Base-by-base conservation (phyloP, 2,888 invertebrate genomes). In the Scaptomyza cyrtandrae region DNA sequence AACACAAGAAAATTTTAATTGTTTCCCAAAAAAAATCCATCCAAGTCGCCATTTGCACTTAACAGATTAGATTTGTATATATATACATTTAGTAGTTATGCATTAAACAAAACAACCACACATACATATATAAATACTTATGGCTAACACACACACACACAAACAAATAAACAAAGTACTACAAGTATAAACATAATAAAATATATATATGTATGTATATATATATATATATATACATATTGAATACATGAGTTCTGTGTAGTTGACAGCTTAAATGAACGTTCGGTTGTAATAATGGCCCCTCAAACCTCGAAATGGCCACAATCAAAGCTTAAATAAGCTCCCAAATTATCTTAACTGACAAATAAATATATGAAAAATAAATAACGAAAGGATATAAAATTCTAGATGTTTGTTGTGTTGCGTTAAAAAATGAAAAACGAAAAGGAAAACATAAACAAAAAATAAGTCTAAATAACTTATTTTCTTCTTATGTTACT, bases 11-110 rank as follows among this genome's bases (percentile, higher is more conserved):
- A 69, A 16, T 19, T 58, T 35, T 3, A 67, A 46, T 14, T 48
- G n/a, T 58, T 43, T 41, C 49, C 61, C 29, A 33, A 33, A 31
- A 46, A 24, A 75, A 82, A 59, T 80, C 87, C 81, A 81, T 81
- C 87, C 80, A 84, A 68, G 54, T 68, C 75, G 75, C 78, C 85
- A 71, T 61, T 80, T 78, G 80, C 80, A 84, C 85, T 80, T 68
- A 78, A 74, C 61, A 55, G 68, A 52, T 71, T 81, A 80, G 81
- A 86, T 81, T 75, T 77, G 80, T 77, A 86, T 68, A 81, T 80
- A 86, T 68, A 81, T 80, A 86, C 50, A 69, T 70, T 63, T 63
- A 70, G 45, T 63, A 70, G 43, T 41, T 45, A 19, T 19, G 2
- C 19, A 19, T 19, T 19, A 19, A 19, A 19, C 2, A 19, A 1